These are phyloP conservation scores for Meteorus colon DNA, from an alignment of 2,888 invertebrate species.

Conservation along the genomic window DNA sequence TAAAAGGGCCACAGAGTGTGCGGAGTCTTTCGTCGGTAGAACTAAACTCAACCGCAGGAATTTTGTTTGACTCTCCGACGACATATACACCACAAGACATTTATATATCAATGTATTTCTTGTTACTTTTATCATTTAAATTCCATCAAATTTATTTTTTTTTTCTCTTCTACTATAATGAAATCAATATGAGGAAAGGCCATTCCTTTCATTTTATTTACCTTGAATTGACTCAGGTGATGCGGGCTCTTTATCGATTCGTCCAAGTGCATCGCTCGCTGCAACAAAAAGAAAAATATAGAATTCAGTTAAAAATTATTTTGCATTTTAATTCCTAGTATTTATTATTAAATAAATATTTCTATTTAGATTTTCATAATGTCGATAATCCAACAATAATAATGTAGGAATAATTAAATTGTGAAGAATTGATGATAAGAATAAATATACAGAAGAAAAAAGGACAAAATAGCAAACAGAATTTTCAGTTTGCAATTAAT, in stretches of 20 bases:
- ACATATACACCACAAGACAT: not conserved
- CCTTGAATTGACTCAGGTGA: conserved; percentile 77
- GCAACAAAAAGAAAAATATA: conserved; percentile 70
- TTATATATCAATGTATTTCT: too few species aligned
- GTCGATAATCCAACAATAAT: too few species aligned
- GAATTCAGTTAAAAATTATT: not conserved
- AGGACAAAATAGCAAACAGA: too few species aligned
- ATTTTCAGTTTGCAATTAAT: too few species aligned
- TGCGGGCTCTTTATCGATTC: conserved; percentile 85
- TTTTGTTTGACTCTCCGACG: conserved; percentile 25
- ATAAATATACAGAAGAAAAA: too few species aligned
- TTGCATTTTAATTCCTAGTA: too few species aligned
- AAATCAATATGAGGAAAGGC: too few species aligned
- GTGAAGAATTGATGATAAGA: too few species aligned
- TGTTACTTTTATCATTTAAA: conserved; percentile 17
- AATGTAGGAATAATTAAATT: too few species aligned
- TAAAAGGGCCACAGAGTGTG: conserved; percentile 42
- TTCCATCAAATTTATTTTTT: not conserved
- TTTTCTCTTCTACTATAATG: not conserved
- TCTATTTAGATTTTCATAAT: too few species aligned
- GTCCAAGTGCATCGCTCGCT: conserved; percentile 77
- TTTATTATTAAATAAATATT: too few species aligned
- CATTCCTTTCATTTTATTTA: conserved; percentile 52
- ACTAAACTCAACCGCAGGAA: conserved; percentile 33
- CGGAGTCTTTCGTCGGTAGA: conserved; percentile 19